Conservation (phyloP, 2,113 vertebrate genomes). For the Antigone vipio region DNA sequence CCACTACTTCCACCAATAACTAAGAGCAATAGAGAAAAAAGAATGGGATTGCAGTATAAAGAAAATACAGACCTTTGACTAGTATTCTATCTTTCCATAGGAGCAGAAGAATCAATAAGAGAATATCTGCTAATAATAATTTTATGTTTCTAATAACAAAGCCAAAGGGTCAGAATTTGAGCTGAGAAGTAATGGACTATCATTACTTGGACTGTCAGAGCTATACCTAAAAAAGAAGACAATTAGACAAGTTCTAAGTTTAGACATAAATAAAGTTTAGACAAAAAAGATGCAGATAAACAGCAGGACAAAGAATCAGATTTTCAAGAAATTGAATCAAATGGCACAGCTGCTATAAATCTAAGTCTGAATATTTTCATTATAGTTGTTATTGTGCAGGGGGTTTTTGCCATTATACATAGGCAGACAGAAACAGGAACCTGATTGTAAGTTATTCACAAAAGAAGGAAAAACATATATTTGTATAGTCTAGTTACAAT, state of each 20-base stretch:
- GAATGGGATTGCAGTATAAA: background rate
- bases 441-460: background rate
- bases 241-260: background rate
- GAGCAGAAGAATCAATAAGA: background rate
- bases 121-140: background rate
- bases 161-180: background rate
- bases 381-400: background rate
- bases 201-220: background rate
- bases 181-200: background rate
- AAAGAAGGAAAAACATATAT: background rate
- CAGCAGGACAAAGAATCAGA: background rate
- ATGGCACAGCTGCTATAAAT: background rate
- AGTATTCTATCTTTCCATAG: background rate
- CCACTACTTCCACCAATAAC: background rate
- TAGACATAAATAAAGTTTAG: background rate
- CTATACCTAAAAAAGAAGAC: background rate
- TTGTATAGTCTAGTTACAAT: background rate
- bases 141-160: background rate
- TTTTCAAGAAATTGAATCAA: background rate
- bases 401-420: accelerated
- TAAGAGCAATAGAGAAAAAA: background rate
- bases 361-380: background rate
- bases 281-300: background rate
- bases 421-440: background rate
- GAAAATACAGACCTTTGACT: background rate